Percentiles rank a stretch among this genome's conserved stretches.
These are phyloP conservation scores for Helicoverpa assulta DNA, from an alignment of 2,888 invertebrate genomes.

Conservation along the genomic window DNA sequence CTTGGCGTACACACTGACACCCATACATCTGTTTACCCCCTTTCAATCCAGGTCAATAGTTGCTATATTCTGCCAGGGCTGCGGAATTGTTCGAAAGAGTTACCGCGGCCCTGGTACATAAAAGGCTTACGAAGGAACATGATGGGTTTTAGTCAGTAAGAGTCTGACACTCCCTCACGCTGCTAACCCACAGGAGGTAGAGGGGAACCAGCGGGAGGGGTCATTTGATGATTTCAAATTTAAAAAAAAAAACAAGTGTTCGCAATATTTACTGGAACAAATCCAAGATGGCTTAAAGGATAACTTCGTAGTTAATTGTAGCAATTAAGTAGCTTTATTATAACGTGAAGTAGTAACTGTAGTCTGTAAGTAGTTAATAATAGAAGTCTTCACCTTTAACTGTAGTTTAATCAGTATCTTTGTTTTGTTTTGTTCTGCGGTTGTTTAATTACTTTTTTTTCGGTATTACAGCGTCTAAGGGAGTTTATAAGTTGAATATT, in stretches of 20 bases:
- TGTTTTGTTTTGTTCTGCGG: conserved; percentile 3
- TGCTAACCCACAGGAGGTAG: too few relatives aligned
- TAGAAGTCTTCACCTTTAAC: conserved; percentile 32
- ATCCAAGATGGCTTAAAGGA: conserved; percentile 50
- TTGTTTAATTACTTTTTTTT: conserved; percentile 5
- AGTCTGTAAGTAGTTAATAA: conserved; percentile 23
- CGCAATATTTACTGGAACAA: conserved; percentile 31
- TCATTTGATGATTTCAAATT: too few relatives aligned
- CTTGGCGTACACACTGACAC: conserved; percentile 42
- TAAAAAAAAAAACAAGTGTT: too few relatives aligned
- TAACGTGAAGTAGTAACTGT: conserved; percentile 30
- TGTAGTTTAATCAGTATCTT: neutral
- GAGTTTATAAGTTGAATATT: neutral
- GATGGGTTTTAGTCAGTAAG: too few relatives aligned
- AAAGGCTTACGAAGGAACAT: too few relatives aligned
- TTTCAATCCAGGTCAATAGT: conserved; percentile 41
- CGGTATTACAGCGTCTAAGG: neutral
- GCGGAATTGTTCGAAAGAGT: too few relatives aligned
- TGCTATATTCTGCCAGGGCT: conserved; percentile 8
- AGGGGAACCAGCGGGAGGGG: too few relatives aligned
- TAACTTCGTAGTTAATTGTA: conserved; percentile 31
- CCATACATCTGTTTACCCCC: conserved; percentile 39
- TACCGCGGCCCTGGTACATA: too few relatives aligned
- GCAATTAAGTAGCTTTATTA: conserved; percentile 36
- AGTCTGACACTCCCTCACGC: too few relatives aligned